Evolutionary conservation across 2,888 invertebrate genomes (phyloP).

Genomic region (Hartigia nigra): DNA sequence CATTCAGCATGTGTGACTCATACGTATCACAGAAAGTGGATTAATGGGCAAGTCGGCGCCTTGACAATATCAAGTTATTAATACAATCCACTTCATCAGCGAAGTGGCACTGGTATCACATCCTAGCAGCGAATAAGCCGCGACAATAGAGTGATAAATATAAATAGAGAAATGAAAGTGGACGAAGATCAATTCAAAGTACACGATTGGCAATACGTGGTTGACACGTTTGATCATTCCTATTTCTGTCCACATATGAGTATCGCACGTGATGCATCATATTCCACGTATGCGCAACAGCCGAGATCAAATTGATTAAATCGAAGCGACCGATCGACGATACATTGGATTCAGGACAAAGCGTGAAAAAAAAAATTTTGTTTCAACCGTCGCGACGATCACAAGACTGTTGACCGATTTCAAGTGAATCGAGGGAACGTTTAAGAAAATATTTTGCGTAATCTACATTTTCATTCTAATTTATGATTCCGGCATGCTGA

Average conservation of each 20-base stretch:
- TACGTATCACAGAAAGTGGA: background rate
- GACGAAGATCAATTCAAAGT: constrained; percentile 19
- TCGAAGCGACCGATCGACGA: background rate
- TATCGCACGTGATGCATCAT: background rate
- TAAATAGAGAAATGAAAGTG: constrained; percentile 8
- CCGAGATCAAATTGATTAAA: background rate
- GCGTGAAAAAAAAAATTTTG: background rate
- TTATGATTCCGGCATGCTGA: constrained; percentile 37
- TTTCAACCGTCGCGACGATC: background rate
- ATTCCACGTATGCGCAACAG: background rate
- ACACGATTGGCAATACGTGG: constrained; percentile 34
- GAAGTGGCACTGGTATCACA: background rate
- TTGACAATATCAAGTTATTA: constrained; percentile 40
- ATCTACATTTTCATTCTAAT: constrained; percentile 52
- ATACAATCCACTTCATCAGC: constrained; percentile 32
- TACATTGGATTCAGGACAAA: background rate
- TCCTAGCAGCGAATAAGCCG: background rate
- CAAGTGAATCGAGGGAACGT: background rate
- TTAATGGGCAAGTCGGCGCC: constrained; percentile 13
- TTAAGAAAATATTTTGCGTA: constrained; percentile 44
- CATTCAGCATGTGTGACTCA: background rate
- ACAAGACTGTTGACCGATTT: background rate
- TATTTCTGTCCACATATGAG: constrained; percentile 36
- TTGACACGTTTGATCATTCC: constrained; percentile 30
- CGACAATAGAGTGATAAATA: background rate